A percentile compares a stretch with the other conserved stretches of the same genome.
Conservation (phyloP, 2,113 vertebrate species). For the Charadrius vociferus region DNA sequence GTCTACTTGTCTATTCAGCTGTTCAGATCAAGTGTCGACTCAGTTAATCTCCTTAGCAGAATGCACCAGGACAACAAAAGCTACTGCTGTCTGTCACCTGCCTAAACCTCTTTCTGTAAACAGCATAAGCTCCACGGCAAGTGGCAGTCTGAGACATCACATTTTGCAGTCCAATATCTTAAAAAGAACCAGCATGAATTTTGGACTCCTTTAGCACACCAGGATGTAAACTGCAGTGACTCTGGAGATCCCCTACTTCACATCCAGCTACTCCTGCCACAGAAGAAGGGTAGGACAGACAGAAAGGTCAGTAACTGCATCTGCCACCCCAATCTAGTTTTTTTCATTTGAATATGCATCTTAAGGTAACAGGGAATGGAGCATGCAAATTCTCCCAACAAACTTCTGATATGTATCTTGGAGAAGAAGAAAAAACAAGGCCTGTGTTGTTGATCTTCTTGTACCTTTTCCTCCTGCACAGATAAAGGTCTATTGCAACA, state of each 20-base stretch:
- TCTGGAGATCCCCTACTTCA: not conserved
- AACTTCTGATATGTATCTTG: not conserved
- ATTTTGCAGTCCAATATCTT: not conserved
- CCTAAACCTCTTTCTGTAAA: not conserved
- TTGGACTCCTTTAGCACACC: not conserved
- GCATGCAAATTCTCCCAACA: not conserved
- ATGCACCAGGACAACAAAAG: not conserved
- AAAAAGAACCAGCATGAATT: not conserved
- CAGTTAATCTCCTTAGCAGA: not conserved
- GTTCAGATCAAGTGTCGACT: not conserved
- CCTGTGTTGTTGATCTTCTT: not conserved
- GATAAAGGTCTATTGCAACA: not conserved
- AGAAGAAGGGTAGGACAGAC: not conserved
- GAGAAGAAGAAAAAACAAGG: not conserved
- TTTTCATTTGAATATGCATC: not conserved
- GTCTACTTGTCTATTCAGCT: not conserved
- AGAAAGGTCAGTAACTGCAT: not conserved
- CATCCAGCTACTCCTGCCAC: not conserved
- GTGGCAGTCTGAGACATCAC: not conserved
- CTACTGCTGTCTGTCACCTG: not conserved
- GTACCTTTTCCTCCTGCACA: not conserved
- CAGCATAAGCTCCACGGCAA: not conserved
- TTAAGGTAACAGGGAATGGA: not conserved
- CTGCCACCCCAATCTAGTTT: not conserved
- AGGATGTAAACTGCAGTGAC: not conserved